Percentiles rank a stretch among this genome's conserved stretches.
Conservation (phyloP, 2,888 invertebrate genomes). For the Protodeltote pygarga region DNA sequence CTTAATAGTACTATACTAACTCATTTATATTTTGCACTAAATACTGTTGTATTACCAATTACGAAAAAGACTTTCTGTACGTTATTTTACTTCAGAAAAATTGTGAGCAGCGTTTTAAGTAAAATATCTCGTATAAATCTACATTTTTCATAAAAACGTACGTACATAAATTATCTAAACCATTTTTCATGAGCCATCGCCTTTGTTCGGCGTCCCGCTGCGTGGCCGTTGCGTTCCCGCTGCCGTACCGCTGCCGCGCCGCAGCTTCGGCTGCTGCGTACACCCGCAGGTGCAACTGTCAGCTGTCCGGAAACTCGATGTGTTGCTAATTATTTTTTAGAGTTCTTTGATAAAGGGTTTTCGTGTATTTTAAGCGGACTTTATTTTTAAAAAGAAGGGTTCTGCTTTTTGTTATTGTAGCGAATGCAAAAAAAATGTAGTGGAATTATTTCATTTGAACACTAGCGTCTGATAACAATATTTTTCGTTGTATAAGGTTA, state of each 20-base stretch:
- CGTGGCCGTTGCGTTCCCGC: conserved; percentile 14
- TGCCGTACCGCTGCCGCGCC: conserved; percentile 18
- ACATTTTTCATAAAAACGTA: conserved; percentile 22
- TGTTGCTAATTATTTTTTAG: conserved; percentile 58
- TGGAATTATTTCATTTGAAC: neutral
- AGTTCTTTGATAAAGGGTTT: conserved; percentile 45
- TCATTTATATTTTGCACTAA: too few relatives aligned
- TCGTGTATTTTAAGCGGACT: conserved; percentile 15
- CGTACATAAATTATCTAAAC: conserved; percentile 37
- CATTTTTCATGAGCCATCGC: conserved; percentile 57
- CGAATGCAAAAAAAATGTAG: neutral
- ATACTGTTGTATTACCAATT: too few relatives aligned
- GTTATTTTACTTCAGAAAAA: neutral
- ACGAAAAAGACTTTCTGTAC: neutral
- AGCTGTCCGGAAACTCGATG: conserved; percentile 66
- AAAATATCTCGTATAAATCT: conserved; percentile 12
- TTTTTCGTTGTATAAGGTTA: too few relatives aligned
- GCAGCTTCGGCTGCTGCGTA: conserved; percentile 26
- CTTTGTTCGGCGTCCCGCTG: conserved; percentile 21
- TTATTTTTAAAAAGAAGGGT: neutral
- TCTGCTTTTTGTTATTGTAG: neutral
- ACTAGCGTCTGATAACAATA: too few relatives aligned
- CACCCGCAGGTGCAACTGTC: conserved; percentile 76
- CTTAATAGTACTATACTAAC: too few relatives aligned
- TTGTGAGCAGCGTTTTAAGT: conserved; percentile 5